Evolutionary conservation across 2,113 vertebrate species (phyloP), one percentile per base, ranked within the genome.

Genomic region (Eolophus roseicapilla): DNA sequence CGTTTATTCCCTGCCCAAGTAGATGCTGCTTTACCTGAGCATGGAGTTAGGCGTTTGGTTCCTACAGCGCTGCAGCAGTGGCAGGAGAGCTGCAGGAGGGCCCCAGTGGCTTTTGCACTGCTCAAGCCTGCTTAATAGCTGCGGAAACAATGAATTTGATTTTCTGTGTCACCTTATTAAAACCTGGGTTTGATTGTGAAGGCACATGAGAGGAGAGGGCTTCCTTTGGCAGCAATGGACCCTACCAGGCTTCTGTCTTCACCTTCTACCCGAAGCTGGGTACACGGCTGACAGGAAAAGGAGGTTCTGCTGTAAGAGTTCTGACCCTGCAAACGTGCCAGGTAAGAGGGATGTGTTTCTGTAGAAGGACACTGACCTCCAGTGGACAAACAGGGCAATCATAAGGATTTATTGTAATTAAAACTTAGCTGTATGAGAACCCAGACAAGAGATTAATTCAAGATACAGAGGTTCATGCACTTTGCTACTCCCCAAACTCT

Each of bases 361-460:
- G 23, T 49, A 81, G 96, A 73, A 91, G 68, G 57, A 91, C 35
- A 75, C 69, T 71, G 94, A 96, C 97, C 96, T 92, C 98, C 71
- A 75, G 97, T 94, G 98, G 97, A 63, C 71, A 81, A 37, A 70
- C 4, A 57, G n/a, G 62, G 95, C 76, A 60, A 7, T 17, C 73
- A 31, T 52, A 31, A 53, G 49, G 49, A 44, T 25, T 65, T 11
- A 19, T 37, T 76, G 47, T 44, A 78, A 86, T 78, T 37, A 73
- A 69, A 70, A 25, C 41, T 17, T 2, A 60, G 11, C 43, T n/a
- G 5, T 7, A 3, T 19, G 33, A 41, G 17, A 49, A 35, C 47
- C 11, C 39, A 47, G 53, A 18, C 8, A 13, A 21, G 44, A 33
- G 33, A 15, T n/a, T 17, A 33, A 27, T 46, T 44, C 7, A 21